These are phyloP conservation scores for Hestina assimilis DNA, from an alignment of 1,140 invertebrate species.

Conservation along the genomic window DNA sequence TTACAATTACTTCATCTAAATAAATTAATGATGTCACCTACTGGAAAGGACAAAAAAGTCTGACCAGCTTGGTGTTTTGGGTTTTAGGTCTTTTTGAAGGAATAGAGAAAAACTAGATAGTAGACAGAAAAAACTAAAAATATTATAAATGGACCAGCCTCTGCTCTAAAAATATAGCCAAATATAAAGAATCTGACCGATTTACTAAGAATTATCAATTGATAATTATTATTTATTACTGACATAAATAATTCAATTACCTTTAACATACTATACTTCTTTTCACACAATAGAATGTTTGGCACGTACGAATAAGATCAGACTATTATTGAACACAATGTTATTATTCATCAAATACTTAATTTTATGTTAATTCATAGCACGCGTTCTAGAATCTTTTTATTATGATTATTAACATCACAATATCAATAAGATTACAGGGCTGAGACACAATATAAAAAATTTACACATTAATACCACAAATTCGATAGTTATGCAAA, in stretches of 20 bases:
- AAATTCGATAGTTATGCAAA: constrained; percentile 67
- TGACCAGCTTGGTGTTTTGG: too few species aligned
- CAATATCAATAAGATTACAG: constrained; percentile 19
- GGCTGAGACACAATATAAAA: constrained; percentile 31
- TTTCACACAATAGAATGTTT: neutral
- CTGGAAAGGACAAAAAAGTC: too few species aligned
- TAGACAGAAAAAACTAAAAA: neutral
- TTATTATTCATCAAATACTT: constrained; percentile 17
- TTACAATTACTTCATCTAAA: too few species aligned
- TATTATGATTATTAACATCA: constrained; percentile 18
- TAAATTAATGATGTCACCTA: too few species aligned
- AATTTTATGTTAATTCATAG: constrained; percentile 58
- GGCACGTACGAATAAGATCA: neutral
- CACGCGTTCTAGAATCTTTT: constrained; percentile 41
- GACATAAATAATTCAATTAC: neutral
- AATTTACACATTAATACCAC: constrained; percentile 63
- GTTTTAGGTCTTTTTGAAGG: too few species aligned
- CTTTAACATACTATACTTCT: neutral
- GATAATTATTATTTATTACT: too few species aligned
- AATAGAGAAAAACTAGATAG: neutral
- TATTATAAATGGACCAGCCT: too few species aligned
- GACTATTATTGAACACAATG: neutral
- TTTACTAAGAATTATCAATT: too few species aligned
- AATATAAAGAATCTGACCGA: too few species aligned
- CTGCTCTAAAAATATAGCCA: too few species aligned